Base-by-base conservation (phyloP, 2,113 vertebrate genomes). In the Scartelaos histophorus region DNA sequence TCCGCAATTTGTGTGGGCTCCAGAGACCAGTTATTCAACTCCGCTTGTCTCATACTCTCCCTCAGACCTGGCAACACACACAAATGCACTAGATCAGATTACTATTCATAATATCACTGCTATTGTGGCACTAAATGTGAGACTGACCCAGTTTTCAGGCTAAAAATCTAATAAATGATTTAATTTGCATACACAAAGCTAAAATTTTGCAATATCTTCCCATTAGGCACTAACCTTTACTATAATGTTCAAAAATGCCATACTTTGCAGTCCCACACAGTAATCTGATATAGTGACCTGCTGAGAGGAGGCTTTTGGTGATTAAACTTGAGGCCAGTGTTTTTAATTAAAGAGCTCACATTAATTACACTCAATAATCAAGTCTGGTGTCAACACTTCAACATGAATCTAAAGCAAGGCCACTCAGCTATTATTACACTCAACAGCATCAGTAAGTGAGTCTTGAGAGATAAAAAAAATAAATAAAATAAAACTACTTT, bases 41-140 rank as follows among this genome's bases (percentile, higher is more conserved):
- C 96, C 6, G 96, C 96, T 89, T 96, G 95, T 85, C 95, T 95
- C 96, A 97, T 96, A 79, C 95, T 97, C 87, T 97, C 96, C 91
- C 95, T 96, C 87, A 97, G 90, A 83, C 95, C 95, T 96, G 64
- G 29, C 49, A 51, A 64, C 5, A 67, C 25, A 74, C 13, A 65
- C n/a, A 70, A 49, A 45, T 13, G 71, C 17, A 11, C 5, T 38
- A 25, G 65, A 5, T 47, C 65, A 66, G 65, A 60, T 66, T 73
- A 67, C 38, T 57, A 51, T 25, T 19, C 1, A 38, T 24, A 54
- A 75, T 13, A 35, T 38, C 58, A 78, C 77, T 71, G 22, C 53
- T 35, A 80, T 76, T 64, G 70, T 80, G 69, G 79, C 35, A 72
- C 69, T 75, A 49, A 79, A 78, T 51, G 61, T 77, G 43, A 72